Evolutionary conservation across 92 coral and sea anemone genomes (phyloP).

Genomic region (Diadumene lineata): DNA sequence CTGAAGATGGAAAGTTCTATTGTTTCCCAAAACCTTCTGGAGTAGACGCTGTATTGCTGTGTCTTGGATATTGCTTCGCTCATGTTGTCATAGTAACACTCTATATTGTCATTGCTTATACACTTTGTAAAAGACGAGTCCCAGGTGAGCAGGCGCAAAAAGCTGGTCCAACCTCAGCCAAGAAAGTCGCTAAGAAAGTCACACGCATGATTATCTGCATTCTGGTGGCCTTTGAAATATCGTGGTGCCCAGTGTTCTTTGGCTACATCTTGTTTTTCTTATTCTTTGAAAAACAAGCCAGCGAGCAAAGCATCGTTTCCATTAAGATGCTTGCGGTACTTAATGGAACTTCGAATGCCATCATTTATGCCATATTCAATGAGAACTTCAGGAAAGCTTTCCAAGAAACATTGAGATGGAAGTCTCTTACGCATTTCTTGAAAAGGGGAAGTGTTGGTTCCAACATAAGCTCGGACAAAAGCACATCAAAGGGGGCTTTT

Average conservation of each 20-base stretch:
- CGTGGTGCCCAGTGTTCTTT: slow-evolving; percentile 31
- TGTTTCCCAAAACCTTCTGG: not conserved
- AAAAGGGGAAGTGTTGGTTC: not conserved
- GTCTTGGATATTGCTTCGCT: slow-evolving; percentile 13
- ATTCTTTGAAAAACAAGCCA: not conserved
- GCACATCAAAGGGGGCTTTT: too few relatives aligned
- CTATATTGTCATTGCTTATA: slow-evolving; percentile 26
- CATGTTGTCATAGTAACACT: slow-evolving; percentile 26
- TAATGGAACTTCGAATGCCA: slow-evolving; percentile 12
- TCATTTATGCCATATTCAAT: slow-evolving; percentile 18
- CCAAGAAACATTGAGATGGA: not conserved
- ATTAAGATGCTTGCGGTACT: not conserved
- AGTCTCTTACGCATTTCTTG: not conserved
- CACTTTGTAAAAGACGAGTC: slow-evolving; percentile 35
- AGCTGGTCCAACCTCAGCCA: not conserved
- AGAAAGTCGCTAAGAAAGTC: slow-evolving; percentile 28
- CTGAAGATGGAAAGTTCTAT: not conserved
- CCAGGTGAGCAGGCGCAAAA: slow-evolving; percentile 21
- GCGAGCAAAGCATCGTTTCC: not conserved
- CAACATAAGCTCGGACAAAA: not conserved
- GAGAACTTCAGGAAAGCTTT: slow-evolving; percentile 23
- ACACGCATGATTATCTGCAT: slow-evolving; percentile 30
- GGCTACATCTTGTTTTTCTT: not conserved
- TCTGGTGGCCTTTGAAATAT: slow-evolving; percentile 5
- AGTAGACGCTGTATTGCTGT: not conserved